phyloP scores from a whole-genome alignment of 2,888 invertebrate species.

The Eugnorisma glareosa region DNA sequence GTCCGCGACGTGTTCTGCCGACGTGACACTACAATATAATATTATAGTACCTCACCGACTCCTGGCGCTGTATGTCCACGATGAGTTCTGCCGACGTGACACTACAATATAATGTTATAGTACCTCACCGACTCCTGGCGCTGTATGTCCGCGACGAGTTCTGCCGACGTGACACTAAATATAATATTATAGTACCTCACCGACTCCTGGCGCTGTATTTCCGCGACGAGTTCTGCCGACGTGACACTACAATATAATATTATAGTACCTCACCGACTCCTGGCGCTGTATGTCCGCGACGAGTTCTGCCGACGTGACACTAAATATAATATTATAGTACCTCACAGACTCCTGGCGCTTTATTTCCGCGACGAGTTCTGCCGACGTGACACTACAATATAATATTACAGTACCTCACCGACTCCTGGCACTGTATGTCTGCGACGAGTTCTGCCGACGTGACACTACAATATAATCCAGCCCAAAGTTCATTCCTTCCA shows the following conservation, averaged over 20 bases:
- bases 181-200: slow-evolving; percentile 12
- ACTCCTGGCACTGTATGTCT: neutral
- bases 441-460: neutral
- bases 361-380: neutral
- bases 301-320: neutral
- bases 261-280: neutral
- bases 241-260: slow-evolving; percentile 17
- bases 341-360: neutral
- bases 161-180: neutral
- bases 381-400: neutral
- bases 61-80: neutral
- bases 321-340: slow-evolving; percentile 27
- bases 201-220: neutral
- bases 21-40: slow-evolving; percentile 14
- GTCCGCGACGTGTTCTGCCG: neutral
- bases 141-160: neutral
- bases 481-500: slow-evolving; percentile 52
- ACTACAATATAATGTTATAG: slow-evolving; percentile 25
- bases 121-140: neutral
- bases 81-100: neutral
- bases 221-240: neutral
- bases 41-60: neutral
- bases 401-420: neutral
- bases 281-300: neutral
- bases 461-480: slow-evolving; percentile 22